phyloP scores from a whole-genome alignment of 2,113 vertebrate species.

The Fulica atra region DNA sequence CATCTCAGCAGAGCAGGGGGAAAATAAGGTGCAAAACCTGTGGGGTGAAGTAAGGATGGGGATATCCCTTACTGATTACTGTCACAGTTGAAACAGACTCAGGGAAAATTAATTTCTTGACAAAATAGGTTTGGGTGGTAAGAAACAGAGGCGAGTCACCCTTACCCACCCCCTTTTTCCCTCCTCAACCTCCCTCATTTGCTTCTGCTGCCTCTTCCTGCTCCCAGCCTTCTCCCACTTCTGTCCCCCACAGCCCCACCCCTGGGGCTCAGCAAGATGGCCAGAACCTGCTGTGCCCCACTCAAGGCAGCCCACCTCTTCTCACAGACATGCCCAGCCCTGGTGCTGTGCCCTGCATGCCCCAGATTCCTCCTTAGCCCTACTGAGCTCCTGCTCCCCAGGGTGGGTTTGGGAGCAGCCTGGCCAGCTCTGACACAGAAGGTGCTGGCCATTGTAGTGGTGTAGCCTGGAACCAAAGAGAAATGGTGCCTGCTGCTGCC shows the following conservation, averaged over 20 bases:
- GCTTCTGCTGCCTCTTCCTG: rapidly evolving
- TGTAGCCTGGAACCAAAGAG: rapidly evolving
- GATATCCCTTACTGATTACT: neutral
- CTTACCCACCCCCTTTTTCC: rapidly evolving
- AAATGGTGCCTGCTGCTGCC: rapidly evolving
- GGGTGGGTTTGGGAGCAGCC: rapidly evolving
- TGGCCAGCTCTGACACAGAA: rapidly evolving
- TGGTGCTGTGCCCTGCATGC: neutral
- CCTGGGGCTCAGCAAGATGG: neutral
- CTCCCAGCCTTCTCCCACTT: neutral
- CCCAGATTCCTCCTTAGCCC: neutral
- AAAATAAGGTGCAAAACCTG: neutral
- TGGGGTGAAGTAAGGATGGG: too few relatives aligned
- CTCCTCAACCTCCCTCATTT: rapidly evolving
- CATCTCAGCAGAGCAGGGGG: neutral
- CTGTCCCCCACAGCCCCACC: rapidly evolving
- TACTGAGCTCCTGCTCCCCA: rapidly evolving
- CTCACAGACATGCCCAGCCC: neutral
- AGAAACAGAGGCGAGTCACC: neutral
- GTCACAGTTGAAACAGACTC: neutral
- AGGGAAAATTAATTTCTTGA: neutral
- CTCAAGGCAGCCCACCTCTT: rapidly evolving
- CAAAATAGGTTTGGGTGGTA: neutral
- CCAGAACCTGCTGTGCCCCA: rapidly evolving
- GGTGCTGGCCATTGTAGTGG: too few relatives aligned